Conservation (phyloP, 2,888 invertebrate species). For the Steinernema hermaphroditum region DNA sequence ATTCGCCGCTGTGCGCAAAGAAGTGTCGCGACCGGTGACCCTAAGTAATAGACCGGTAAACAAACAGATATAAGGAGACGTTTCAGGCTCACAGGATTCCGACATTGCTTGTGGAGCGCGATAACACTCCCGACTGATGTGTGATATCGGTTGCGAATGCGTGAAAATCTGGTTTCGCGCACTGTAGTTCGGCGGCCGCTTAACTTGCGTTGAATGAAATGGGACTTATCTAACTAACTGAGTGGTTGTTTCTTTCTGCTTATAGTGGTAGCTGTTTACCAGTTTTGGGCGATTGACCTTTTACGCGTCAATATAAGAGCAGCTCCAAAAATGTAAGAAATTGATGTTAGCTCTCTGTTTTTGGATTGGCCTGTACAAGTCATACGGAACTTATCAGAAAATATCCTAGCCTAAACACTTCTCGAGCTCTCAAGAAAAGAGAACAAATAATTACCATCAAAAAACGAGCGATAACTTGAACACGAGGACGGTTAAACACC, state of each 20-base stretch:
- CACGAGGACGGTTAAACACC: too few species aligned
- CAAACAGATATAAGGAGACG: constrained; percentile 3
- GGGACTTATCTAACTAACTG: neutral
- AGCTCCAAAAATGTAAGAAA: too few species aligned
- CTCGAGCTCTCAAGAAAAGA: too few species aligned
- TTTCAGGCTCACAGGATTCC: neutral
- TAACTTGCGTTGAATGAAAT: constrained; percentile 15
- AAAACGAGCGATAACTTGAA: too few species aligned
- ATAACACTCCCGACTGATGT: neutral
- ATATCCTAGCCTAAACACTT: too few species aligned
- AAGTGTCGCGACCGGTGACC: constrained; percentile 24
- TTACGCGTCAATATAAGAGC: neutral
- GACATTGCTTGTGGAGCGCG: neutral
- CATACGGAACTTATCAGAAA: too few species aligned
- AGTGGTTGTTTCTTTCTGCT: neutral
- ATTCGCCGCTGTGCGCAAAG: constrained; percentile 12
- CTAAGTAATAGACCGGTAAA: constrained; percentile 16
- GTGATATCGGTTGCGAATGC: neutral
- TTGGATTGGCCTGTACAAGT: too few species aligned
- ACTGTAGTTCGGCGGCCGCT: constrained; percentile 12
- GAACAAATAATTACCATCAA: too few species aligned
- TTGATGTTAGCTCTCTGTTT: too few species aligned
- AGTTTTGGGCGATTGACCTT: too few species aligned
- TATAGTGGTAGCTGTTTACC: neutral
- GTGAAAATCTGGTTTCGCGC: constrained; percentile 23